These are phyloP conservation scores for Anableps anableps DNA, from an alignment of 2,797 vertebrate species.

Conservation along the genomic window DNA sequence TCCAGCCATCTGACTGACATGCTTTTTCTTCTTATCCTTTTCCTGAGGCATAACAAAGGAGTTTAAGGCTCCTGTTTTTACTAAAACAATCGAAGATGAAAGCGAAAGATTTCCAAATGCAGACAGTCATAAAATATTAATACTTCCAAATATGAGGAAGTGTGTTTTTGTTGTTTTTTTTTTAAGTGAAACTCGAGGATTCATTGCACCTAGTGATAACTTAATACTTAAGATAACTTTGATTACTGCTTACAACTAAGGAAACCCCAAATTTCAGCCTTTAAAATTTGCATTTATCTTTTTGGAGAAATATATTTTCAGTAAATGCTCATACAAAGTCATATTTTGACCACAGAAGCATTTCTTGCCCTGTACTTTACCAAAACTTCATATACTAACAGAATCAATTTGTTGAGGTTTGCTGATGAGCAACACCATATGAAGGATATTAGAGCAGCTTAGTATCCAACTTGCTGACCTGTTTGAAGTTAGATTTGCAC, in stretches of 20 bases:
- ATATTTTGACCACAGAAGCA: no score
- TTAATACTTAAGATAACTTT: no score
- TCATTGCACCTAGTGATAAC: not conserved
- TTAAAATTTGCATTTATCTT: not conserved
- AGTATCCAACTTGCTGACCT: not conserved
- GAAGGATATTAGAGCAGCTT: not conserved
- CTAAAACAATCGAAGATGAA: constrained; percentile 17
- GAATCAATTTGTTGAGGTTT: not conserved
- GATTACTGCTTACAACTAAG: no score
- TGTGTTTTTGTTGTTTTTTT: no score
- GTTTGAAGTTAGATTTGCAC: no score
- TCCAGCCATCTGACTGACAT: constrained; percentile 20
- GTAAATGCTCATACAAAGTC: not conserved
- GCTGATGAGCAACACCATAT: not conserved
- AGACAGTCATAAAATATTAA: not conserved
- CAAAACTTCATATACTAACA: not conserved
- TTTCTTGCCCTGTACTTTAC: not conserved
- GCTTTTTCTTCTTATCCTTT: constrained; percentile 8
- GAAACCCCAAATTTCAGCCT: not conserved
- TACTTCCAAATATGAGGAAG: not conserved
- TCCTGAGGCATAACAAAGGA: not conserved
- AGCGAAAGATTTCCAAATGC: not conserved
- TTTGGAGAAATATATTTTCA: not conserved
- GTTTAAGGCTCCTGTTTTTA: constrained; percentile 5
- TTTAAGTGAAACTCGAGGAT: not conserved